These are phyloP conservation scores for Rhyacophila brunnea DNA, from an alignment of 1,140 invertebrate species.

Conservation along the genomic window DNA sequence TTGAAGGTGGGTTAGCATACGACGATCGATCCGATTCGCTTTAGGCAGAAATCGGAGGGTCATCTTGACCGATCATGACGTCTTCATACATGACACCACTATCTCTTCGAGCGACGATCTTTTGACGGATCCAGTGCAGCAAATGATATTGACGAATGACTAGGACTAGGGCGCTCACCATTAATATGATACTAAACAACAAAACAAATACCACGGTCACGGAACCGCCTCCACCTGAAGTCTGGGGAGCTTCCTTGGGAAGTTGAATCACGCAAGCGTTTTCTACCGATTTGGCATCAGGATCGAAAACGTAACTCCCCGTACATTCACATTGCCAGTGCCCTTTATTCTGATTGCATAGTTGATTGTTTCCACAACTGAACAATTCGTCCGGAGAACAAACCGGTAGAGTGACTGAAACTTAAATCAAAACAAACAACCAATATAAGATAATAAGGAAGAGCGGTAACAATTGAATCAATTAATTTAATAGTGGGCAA, in stretches of 20 bases:
- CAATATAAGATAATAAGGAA: slow-evolving; percentile 22
- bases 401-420: slow-evolving; percentile 18
- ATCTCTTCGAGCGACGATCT: slow-evolving; percentile 44
- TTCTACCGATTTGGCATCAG: slow-evolving; percentile 1
- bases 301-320: slow-evolving; percentile 36
- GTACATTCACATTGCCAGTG: slow-evolving; percentile 44
- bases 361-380: slow-evolving; percentile 35
- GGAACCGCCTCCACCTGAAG: slow-evolving; percentile 2
- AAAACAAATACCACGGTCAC: slow-evolving; percentile 19
- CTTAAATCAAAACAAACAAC: slow-evolving; percentile 12
- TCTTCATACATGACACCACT: slow-evolving; percentile 53
- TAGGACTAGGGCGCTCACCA: slow-evolving; percentile 45
- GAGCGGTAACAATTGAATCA: slow-evolving; percentile 20
- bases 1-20: not conserved
- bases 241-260: not conserved
- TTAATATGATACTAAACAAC: slow-evolving; percentile 47
- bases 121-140: slow-evolving; percentile 47
- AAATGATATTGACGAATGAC: slow-evolving; percentile 51
- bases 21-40: not conserved
- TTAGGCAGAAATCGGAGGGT: slow-evolving; percentile 49
- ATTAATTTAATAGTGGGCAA: slow-evolving; percentile 17
- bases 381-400: slow-evolving; percentile 9
- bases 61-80: slow-evolving; percentile 55
- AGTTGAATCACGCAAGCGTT: slow-evolving; percentile 11
- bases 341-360: slow-evolving; percentile 38